A percentile compares a stretch with the other conserved stretches of the same genome.
Evolutionary conservation across 2,113 vertebrate genomes (phyloP).

Genomic region (Bubo bubo): DNA sequence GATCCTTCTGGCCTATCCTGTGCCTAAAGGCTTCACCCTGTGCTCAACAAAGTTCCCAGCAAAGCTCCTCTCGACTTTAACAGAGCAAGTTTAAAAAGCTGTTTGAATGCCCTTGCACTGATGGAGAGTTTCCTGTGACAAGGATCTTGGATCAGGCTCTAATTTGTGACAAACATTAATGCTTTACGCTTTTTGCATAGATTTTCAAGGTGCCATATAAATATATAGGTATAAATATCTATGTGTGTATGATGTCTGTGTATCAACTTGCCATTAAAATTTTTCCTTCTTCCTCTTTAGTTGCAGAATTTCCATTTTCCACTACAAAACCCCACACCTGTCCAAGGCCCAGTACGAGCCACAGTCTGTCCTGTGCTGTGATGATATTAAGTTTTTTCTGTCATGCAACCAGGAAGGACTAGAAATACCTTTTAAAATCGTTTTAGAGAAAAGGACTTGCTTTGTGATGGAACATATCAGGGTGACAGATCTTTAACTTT

Average conservation of each 20-base stretch:
- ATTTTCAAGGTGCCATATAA: background rate
- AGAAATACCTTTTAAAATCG: background rate
- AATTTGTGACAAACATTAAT: background rate
- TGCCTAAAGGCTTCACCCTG: background rate
- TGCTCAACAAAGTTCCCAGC: background rate
- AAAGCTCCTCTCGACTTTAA: background rate
- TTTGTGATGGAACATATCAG: background rate
- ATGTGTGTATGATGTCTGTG: background rate
- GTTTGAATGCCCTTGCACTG: background rate
- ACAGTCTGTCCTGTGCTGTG: background rate
- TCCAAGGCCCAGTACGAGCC: background rate
- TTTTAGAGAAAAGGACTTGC: background rate
- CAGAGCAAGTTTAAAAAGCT: background rate
- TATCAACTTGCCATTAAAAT: background rate
- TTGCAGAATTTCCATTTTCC: background rate
- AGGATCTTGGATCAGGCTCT: background rate
- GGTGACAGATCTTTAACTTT: conserved; percentile 5
- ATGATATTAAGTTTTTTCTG: background rate
- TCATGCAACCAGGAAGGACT: background rate
- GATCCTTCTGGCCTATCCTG: background rate
- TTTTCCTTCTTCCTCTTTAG: background rate
- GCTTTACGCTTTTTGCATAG: background rate
- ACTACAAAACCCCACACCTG: background rate
- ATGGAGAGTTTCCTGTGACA: background rate
- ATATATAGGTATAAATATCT: background rate